phyloP scores from a whole-genome alignment of 2,888 invertebrate genomes.

The Brassicogethes aeneus region DNA sequence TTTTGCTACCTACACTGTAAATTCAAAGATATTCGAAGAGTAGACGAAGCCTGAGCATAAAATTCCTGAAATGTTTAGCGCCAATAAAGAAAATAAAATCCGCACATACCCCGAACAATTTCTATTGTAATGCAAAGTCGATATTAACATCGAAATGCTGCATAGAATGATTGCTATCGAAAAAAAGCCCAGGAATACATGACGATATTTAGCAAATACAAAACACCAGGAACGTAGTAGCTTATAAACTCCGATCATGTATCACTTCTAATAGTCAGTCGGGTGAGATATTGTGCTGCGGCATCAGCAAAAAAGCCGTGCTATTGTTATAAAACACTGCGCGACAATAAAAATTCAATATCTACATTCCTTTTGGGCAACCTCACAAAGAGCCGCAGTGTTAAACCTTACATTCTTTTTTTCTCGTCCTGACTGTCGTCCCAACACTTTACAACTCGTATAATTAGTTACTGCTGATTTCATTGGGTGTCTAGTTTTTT shows the following conservation, averaged over 20 bases:
- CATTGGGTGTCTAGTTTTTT: too few species aligned
- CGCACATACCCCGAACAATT: too few species aligned
- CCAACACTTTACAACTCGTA: slow-evolving; percentile 28
- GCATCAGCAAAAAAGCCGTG: neutral
- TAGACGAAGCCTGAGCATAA: too few species aligned
- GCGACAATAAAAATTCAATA: slow-evolving; percentile 40
- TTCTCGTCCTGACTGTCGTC: neutral
- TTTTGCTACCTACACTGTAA: too few species aligned
- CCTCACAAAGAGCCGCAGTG: slow-evolving; percentile 12
- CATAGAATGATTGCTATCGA: too few species aligned
- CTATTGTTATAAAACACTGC: slow-evolving; percentile 32
- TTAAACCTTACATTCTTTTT: neutral
- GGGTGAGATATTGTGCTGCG: neutral
- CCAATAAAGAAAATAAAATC: too few species aligned
- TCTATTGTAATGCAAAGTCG: neutral
- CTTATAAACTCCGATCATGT: neutral
- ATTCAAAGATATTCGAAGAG: too few species aligned
- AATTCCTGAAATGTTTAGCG: too few species aligned
- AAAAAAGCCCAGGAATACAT: neutral
- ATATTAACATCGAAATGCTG: too few species aligned
- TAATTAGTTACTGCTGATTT: slow-evolving; percentile 37
- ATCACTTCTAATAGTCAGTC: neutral
- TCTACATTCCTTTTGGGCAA: slow-evolving; percentile 33
- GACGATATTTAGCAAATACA: neutral
- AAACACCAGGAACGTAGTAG: too few species aligned